Base-by-base conservation (phyloP, 2,888 invertebrate genomes). In the Plagodis dolabraria region DNA sequence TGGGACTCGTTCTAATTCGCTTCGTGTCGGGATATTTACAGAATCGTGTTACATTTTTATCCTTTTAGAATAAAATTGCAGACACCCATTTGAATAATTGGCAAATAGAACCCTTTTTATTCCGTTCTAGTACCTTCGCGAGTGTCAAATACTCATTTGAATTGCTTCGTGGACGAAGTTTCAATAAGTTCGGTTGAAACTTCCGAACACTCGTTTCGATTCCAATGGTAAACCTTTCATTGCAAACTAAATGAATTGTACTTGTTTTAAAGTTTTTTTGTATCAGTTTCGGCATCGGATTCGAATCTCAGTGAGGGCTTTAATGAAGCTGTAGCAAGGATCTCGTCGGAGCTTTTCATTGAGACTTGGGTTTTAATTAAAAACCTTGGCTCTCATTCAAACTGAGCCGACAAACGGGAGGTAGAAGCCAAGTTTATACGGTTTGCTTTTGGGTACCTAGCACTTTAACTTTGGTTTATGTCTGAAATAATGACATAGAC, bases 211-310 rank as follows among this genome's bases (percentile, higher is more conserved):
- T 74, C 71, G 69, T 75, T 76, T 71, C 75, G 72, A 74, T 74
- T 71, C 69, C 74, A 75, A 81, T 76, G 74, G 75, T 57, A 70
- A 80, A 80, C 77, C 80, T 78, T 85, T 82, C 80, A 85, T 82
- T 80, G 77, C 75, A 72, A 79, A 71, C 75, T 80, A 85, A 87
- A 87, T 86, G 82, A 88, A 86, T 84, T 81, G 82, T 77, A 80
- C 80, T 87, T 80, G 83, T 84, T 85, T 72, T 75, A 80, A 85
- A 87, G 82, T 87, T 87, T 77, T n/a, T 79, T 80, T 79, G 82
- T 83, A 82, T 84, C 79, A 77, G 72, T 73, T 64, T 63, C 71
- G 78, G 76, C 78, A 80, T 82, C 77, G 78, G 77, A 79, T 79
- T 81, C 77, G 70, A 76, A 83, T 82, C 72, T 76, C 71, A 80